Base-by-base conservation (phyloP, 2,888 invertebrate genomes). In the Acrobasis repandana region DNA sequence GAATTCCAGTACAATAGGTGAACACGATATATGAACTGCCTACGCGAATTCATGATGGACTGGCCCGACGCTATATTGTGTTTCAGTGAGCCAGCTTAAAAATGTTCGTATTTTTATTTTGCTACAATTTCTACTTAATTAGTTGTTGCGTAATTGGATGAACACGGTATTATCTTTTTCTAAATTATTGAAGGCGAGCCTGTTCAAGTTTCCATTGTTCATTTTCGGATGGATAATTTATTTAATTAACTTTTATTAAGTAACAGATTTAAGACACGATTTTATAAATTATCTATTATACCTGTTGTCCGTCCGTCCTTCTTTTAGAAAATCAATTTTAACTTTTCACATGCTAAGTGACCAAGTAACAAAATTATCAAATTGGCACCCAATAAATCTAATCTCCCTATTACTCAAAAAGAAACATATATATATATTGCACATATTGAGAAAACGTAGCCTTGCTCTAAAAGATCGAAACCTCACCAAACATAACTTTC, bases 1-100 rank as follows among this genome's bases (percentile, higher is more conserved):
- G 14, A 16, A 14, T 38, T 18, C 20, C 11, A 38, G 54, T 14
- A 54, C 20, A 54, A 38, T 43, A 14, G n/a, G 11, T 14, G 14
- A 28, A 50, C 28, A 50, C 50, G 28, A 50, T 14, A 50, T 50
- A 50, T 50, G 28, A 28, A 50, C 14, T 43, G 43, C n/a, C 14
- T 11, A 43, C 14, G n/a, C 43, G 43, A 43, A n/a, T 43, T 43
- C 6, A 43, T 14, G 11, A 14, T 38, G 11, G 38, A 1, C 38
- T 10, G 38, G 2, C 38, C 43, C 6, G n/a, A 43, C 43, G n/a
- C 11, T 4, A 43, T 43, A 43, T 43, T 43, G n/a, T 43, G n/a
- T 43, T 43, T 43, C 43, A 43, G 14, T n/a, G 10, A 1, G n/a
- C 11, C 43, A 43, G 14, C 38, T 28, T 28, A 8, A 8, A 28